phyloP scores from a whole-genome alignment of 2,113 vertebrate species.

The Neolamprologus variostigma region DNA sequence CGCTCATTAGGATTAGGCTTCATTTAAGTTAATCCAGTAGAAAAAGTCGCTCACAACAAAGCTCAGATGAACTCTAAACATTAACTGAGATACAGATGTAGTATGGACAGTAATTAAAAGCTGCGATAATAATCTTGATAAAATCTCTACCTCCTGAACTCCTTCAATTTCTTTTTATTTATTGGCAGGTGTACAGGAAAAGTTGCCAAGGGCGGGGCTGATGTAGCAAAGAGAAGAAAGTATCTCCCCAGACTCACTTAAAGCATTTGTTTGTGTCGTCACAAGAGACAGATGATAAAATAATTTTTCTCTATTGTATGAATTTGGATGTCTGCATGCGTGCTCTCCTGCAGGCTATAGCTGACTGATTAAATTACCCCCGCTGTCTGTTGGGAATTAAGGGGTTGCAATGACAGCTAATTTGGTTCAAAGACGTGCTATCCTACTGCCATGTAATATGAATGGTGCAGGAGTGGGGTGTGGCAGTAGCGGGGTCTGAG shows the following conservation, averaged over 20 bases:
- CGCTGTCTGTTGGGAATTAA: slow-evolving; percentile 40
- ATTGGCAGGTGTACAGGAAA: neutral
- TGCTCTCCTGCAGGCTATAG: slow-evolving; percentile 17
- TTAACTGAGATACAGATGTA: neutral
- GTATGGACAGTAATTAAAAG: neutral
- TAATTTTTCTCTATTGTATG: neutral
- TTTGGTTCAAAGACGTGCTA: slow-evolving; percentile 42
- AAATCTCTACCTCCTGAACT: neutral
- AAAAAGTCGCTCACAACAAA: slow-evolving; percentile 5
- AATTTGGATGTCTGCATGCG: neutral
- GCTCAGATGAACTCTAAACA: neutral
- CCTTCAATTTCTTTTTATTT: neutral
- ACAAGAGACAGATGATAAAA: neutral
- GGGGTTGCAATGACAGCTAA: slow-evolving; percentile 30
- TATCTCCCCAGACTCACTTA: neutral
- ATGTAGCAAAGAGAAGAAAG: neutral
- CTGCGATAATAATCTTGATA: neutral
- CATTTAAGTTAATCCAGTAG: slow-evolving; percentile 39
- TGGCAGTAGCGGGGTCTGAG: neutral
- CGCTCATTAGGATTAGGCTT: slow-evolving; percentile 49
- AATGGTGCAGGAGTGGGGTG: neutral
- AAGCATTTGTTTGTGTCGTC: neutral
- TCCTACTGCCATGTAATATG: slow-evolving; percentile 11
- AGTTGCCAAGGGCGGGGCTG: neutral
- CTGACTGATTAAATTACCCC: slow-evolving; percentile 53